Percentiles rank a stretch among this genome's conserved stretches.
Conservation (phyloP, 2,888 invertebrate genomes). For the Trissonchulus latispiculum region DNA sequence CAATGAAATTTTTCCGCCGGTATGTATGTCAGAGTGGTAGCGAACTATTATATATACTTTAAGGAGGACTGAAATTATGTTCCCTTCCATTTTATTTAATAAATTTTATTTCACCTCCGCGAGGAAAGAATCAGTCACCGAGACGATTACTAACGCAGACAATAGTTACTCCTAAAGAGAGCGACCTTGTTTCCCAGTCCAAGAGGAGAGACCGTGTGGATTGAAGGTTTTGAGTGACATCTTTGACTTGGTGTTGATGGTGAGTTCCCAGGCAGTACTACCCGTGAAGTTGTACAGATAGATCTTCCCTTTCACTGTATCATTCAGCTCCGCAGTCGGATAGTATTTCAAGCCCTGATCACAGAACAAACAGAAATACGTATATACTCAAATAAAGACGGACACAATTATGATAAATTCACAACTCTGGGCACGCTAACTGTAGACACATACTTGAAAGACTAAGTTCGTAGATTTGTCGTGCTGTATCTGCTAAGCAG, state of each 20-base stretch:
- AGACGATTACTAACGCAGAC: too few species aligned
- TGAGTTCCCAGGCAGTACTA: conserved; percentile 22
- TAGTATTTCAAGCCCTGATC: conserved; percentile 18
- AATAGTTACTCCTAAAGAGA: neutral
- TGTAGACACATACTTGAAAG: too few species aligned
- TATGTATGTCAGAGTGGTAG: too few species aligned
- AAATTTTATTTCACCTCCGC: too few species aligned
- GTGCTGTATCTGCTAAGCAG: too few species aligned
- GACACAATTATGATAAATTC: too few species aligned
- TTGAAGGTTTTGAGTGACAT: conserved; percentile 21
- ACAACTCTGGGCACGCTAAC: too few species aligned
- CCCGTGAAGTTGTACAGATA: conserved; percentile 23
- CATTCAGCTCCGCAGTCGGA: neutral
- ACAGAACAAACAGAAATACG: too few species aligned
- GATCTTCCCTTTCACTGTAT: conserved; percentile 18
- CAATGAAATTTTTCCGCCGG: too few species aligned
- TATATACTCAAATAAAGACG: too few species aligned
- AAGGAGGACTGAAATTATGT: neutral
- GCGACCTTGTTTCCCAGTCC: neutral
- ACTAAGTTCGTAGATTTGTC: too few species aligned
- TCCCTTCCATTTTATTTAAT: neutral
- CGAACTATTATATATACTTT: neutral
- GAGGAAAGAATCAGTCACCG: too few species aligned
- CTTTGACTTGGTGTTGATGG: neutral
- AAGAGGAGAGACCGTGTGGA: conserved; percentile 23